A percentile compares a stretch with the other conserved stretches of the same genome.
phyloP scores from a whole-genome alignment of 2,113 vertebrate species.

The Lampris megalopsis region DNA sequence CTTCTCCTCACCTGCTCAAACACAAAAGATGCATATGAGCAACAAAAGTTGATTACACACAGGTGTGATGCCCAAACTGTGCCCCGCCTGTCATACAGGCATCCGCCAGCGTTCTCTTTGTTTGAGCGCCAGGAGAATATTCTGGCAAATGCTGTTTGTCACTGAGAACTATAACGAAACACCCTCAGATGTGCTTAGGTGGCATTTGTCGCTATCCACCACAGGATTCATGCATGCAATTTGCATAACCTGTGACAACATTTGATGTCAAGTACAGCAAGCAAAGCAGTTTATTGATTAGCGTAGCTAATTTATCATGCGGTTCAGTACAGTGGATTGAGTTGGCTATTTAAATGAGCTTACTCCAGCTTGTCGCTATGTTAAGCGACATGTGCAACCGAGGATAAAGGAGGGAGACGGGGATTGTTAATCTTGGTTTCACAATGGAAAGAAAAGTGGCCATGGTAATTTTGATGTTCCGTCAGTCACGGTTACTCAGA shows the following conservation, averaged over 20 bases:
- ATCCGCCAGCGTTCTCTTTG: not conserved
- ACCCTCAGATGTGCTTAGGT: not conserved
- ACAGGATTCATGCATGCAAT: conserved; percentile 22
- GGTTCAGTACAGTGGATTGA: conserved; percentile 46
- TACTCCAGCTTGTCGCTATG: conserved; percentile 18
- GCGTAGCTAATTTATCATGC: conserved; percentile 50
- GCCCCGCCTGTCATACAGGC: too few relatives aligned
- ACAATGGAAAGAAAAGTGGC: not conserved
- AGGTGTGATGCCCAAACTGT: too few relatives aligned
- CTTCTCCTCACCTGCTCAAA: not conserved
- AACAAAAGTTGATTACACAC: too few relatives aligned
- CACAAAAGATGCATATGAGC: too few relatives aligned
- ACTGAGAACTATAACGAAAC: not conserved
- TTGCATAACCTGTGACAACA: not conserved
- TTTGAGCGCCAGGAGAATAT: not conserved
- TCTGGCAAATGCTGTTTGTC: too few relatives aligned
- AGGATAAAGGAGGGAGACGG: not conserved
- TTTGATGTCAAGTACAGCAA: conserved; percentile 22
- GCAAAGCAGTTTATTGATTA: conserved; percentile 52
- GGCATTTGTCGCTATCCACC: not conserved
- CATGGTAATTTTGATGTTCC: not conserved
- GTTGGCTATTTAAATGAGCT: conserved; percentile 8
- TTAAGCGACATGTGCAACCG: conserved; percentile 1
- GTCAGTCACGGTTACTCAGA: not conserved
- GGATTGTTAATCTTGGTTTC: not conserved